A percentile compares a stretch with the other conserved stretches of the same genome.
These are phyloP conservation scores for Tachystola acroxantha DNA, from an alignment of 2,888 invertebrate species.

Conservation along the genomic window DNA sequence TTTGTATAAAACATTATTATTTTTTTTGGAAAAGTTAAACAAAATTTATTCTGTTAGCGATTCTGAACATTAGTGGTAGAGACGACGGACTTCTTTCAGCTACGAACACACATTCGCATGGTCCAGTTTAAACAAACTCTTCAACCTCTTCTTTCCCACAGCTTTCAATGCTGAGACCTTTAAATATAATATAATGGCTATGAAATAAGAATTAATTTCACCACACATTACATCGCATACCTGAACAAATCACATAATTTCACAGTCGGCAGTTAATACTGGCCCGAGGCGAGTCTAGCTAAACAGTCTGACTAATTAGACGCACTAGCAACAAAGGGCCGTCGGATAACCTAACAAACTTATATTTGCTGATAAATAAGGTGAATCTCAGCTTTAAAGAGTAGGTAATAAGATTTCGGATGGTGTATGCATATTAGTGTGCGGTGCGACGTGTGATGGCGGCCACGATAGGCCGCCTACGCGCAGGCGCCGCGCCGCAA, in stretches of 20 bases:
- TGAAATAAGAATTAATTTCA: slow-evolving; percentile 4
- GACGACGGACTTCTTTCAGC: no score
- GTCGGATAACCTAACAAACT: slow-evolving; percentile 35
- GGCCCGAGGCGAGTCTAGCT: slow-evolving; percentile 61
- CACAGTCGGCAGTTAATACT: slow-evolving; percentile 50
- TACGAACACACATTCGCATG: no score
- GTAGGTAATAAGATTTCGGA: slow-evolving; percentile 31
- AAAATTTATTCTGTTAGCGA: no score
- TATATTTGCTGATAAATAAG: slow-evolving; percentile 19
- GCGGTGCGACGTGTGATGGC: slow-evolving; percentile 64
- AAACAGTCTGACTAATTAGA: slow-evolving; percentile 77
- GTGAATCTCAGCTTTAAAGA: slow-evolving; percentile 34
- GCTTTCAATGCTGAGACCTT: no score
- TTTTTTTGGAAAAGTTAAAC: no score
- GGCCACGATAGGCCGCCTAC: slow-evolving; percentile 71
- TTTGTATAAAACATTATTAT: no score
- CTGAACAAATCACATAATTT: slow-evolving; percentile 54
- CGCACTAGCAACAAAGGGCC: slow-evolving; percentile 69
- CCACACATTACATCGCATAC: slow-evolving; percentile 2
- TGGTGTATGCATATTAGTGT: no score
- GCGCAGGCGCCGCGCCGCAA: slow-evolving; percentile 66
- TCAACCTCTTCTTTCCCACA: no score
- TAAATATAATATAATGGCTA: no score
- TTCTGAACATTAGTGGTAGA: no score
- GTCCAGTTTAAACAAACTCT: no score